Evolutionary conservation across 2,888 invertebrate genomes (phyloP), one percentile per base, ranked within the genome.

Genomic region (Drosophila borealis): DNA sequence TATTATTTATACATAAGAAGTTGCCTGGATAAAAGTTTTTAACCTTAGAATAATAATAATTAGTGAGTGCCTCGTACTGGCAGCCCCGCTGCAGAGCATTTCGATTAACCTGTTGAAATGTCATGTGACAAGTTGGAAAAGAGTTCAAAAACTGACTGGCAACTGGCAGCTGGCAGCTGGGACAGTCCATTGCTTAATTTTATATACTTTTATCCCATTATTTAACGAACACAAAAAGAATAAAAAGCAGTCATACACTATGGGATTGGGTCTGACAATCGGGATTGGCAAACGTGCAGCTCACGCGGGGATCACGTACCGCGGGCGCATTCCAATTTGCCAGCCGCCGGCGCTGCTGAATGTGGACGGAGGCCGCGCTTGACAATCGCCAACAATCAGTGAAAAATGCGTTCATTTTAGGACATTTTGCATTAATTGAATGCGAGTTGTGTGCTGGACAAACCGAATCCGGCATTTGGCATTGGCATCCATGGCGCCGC

Each of bases 361-460:
- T 81, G 73, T 72, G 81, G 81, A 46, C 69, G 63, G 34, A 60
- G 54, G 39, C 67, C 67, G 82, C 65, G 82, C 67, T 70, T 76
- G 82, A 81, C 86, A 83, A 88, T 81, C 85, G 69, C 68, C 74
- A 71, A 70, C 88, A 83, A 88, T 83, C 89, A 80, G 81, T 80
- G 78, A 71, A n/a, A 83, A 86, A 83, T 76, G 67, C 81, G 60
- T 78, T 78, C 60, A 75, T 78, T 84, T 84, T 84, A 84, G 83
- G 83, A 81, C 89, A 85, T 89, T 87, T 87, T 78, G 88, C 85
- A 71, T 71, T 89, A 85, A 85, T 85, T 87, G 89, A 89, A 85
- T 37, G 78, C 78, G 75, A 76, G 70, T 65, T 75, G 68, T 55
- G 57, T 25, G 60, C 46, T 36, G 42, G 48, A 57, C 60, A 59